Evolutionary conservation across 1,140 invertebrate species (phyloP), one percentile per base, ranked within the genome.

Genomic region (Glossosoma conforme): DNA sequence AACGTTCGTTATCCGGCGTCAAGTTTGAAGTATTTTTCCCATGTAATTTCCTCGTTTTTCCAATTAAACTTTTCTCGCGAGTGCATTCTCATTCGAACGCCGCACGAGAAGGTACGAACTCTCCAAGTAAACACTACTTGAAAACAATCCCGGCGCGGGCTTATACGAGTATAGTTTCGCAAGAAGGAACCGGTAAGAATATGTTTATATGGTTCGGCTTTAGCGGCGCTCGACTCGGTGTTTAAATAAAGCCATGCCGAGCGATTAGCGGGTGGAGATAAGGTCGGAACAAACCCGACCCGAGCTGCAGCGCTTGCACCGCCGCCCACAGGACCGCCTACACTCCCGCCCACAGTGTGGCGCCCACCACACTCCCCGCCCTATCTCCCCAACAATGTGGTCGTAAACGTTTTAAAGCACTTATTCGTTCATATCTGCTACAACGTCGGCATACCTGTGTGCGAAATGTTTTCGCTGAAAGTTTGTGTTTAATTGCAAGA

Each of bases 401-500:
- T 44, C 54, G 33, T 56, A 56, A 56, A 50, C 54, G 54, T 51
- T 56, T 56, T 56, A 51, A 44, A 50, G 47, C 53, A 44, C 46
- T 55, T 55, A 44, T 38, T 37, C 42, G 30, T 44, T 44, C 51
- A 45, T 45, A 45, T 44, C 44, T 53, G 32, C 42, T 33, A 33
- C 44, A 30, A 25, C 20, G 19, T 13, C 21, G 21, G 48, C 48
- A 43, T 43, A 42, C 40, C 21, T 14, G 21, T 17, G 40, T 33
- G 46, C 37, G 44, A 47, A 47, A 47, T 47, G 44, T 47, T 47
- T 45, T 38, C 37, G 37, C 19, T 40, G 46, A 40, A 49, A 52
- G 50, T 45, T 44, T 46, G 50, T 43, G 43, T 52, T 52, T 40
- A 52, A 44, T 45, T 45, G 50, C 33, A 52, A 52, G 42, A 40